A percentile compares a stretch with the other conserved stretches of the same genome.
These are phyloP conservation scores for Festucalex cinctus DNA, from an alignment of 2,113 vertebrate species.

Conservation along the genomic window DNA sequence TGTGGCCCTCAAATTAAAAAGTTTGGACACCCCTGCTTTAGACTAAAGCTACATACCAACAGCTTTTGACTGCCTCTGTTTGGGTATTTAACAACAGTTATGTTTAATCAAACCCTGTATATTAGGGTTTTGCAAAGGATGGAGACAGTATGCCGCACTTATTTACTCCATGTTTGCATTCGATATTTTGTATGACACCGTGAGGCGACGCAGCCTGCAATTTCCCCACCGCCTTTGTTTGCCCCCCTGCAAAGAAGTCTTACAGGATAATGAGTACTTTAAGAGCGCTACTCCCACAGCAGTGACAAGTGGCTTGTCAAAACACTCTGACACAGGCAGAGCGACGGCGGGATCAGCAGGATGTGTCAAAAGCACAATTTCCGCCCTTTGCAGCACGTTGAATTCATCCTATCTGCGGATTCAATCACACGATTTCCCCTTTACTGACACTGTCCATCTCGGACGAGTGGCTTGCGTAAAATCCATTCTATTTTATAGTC, in stretches of 20 bases:
- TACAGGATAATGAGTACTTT: slow-evolving; percentile 82
- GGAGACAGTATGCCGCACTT: slow-evolving; percentile 4
- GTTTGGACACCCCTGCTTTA: too few relatives aligned
- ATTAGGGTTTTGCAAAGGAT: too few relatives aligned
- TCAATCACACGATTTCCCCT: slow-evolving; percentile 34
- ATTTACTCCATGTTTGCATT: slow-evolving; percentile 41
- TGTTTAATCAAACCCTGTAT: slow-evolving; percentile 37
- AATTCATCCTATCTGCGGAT: slow-evolving; percentile 33
- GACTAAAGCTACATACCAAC: not conserved
- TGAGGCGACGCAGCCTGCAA: slow-evolving; percentile 68
- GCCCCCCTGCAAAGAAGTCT: slow-evolving; percentile 75
- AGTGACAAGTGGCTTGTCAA: slow-evolving; percentile 72
- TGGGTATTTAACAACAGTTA: slow-evolving; percentile 31
- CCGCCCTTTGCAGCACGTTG: slow-evolving; percentile 37
- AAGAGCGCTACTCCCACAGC: slow-evolving; percentile 74
- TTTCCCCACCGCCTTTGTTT: slow-evolving; percentile 75
- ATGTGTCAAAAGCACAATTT: slow-evolving; percentile 61
- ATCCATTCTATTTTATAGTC: slow-evolving; percentile 26
- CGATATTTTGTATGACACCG: slow-evolving; percentile 39
- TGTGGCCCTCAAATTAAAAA: too few relatives aligned
- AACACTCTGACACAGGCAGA: slow-evolving; percentile 67
- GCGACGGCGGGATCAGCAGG: slow-evolving; percentile 42
- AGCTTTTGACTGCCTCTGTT: slow-evolving; percentile 16
- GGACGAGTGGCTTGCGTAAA: slow-evolving; percentile 27
- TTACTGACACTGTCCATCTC: slow-evolving; percentile 21